Conservation (phyloP, 2,113 vertebrate genomes). For the Chaetura pelagica region DNA sequence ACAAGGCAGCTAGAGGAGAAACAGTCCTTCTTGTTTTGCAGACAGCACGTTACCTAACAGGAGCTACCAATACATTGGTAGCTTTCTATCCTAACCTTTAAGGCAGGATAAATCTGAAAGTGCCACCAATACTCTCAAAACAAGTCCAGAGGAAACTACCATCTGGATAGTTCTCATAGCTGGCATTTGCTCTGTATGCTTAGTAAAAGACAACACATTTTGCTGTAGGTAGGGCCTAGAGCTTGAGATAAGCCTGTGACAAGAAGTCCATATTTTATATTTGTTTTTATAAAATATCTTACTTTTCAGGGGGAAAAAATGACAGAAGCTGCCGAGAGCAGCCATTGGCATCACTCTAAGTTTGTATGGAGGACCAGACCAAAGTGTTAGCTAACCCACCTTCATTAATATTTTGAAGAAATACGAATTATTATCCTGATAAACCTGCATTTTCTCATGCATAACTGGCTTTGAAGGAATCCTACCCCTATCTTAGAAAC, state of each 20-base stretch:
- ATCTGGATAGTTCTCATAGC: background rate
- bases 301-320: background rate
- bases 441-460: background rate
- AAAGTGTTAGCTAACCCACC: background rate
- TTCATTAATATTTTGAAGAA: fast-evolving
- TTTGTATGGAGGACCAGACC: background rate
- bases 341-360: background rate
- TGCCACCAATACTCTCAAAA: background rate
- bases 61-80: background rate
- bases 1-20: background rate
- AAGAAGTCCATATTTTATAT: background rate
- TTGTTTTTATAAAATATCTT: background rate
- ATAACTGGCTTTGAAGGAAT: background rate
- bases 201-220: background rate
- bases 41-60: background rate
- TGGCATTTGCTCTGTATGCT: background rate
- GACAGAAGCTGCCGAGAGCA: background rate
- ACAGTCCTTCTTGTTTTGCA: background rate
- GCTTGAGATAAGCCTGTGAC: background rate
- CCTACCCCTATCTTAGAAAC: background rate
- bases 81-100: background rate
- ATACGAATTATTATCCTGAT: background rate
- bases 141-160: background rate
- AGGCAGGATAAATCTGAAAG: background rate
- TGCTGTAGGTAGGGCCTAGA: background rate